Conservation (phyloP, 2,113 vertebrate species). For the Tachysurus vachellii region DNA sequence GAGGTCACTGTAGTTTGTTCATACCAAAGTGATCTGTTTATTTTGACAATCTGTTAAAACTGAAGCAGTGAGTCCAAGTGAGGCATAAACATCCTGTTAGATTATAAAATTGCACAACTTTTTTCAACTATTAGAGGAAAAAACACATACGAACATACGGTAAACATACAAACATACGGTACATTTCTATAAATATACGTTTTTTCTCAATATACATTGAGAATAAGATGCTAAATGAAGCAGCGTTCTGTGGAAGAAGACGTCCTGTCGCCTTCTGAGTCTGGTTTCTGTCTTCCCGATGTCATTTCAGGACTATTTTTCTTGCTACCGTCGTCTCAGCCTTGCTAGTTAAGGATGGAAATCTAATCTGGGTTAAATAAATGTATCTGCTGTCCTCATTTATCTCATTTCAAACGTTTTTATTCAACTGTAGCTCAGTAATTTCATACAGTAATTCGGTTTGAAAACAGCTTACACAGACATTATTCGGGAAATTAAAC, state of each 20-base stretch:
- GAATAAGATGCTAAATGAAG: neutral
- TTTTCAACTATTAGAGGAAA: neutral
- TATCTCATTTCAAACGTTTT: neutral
- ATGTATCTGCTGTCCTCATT: neutral
- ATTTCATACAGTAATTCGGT: neutral
- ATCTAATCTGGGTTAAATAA: neutral
- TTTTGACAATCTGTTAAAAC: slow-evolving; percentile 29
- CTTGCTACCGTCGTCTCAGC: neutral
- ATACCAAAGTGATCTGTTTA: slow-evolving; percentile 21
- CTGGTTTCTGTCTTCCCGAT: neutral
- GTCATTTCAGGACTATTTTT: neutral
- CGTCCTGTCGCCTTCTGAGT: neutral
- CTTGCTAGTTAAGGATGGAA: neutral
- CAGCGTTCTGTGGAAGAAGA: neutral
- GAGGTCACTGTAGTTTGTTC: slow-evolving; percentile 27
- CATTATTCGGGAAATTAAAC: neutral
- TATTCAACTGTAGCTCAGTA: neutral
- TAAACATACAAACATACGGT: neutral
- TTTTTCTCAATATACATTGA: too few relatives aligned
- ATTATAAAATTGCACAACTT: slow-evolving; percentile 10
- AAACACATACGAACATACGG: neutral
- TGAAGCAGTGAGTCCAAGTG: slow-evolving; percentile 7
- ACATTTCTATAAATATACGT: neutral
- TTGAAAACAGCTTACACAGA: neutral
- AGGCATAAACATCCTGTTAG: slow-evolving; percentile 52